These are phyloP conservation scores for Siniperca undulata DNA, from an alignment of 2,797 vertebrate species.

Conservation along the genomic window DNA sequence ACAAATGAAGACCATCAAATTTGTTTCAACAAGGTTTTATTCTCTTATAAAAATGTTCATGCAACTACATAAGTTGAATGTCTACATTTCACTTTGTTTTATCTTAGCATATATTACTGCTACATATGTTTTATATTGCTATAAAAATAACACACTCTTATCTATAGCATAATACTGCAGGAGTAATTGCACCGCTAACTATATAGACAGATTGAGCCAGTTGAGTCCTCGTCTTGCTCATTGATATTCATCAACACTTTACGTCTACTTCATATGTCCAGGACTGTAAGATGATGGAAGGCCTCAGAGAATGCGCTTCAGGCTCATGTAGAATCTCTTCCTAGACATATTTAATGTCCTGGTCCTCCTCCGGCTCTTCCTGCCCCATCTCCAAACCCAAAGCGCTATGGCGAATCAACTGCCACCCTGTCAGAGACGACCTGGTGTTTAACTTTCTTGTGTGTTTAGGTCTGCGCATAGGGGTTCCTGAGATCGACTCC, in stretches of 20 bases:
- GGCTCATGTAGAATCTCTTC: background rate
- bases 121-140: slow-evolving; percentile 46
- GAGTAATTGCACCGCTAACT: slow-evolving; percentile 70
- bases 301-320: background rate
- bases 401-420: slow-evolving; percentile 82
- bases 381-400: slow-evolving; percentile 75
- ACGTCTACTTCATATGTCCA: slow-evolving; percentile 7
- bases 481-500: slow-evolving; percentile 2
- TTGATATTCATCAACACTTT: slow-evolving; percentile 3
- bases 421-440: slow-evolving; percentile 72
- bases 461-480: slow-evolving; percentile 46
- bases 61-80: slow-evolving; percentile 18
- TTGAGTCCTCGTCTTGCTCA: slow-evolving; percentile 23
- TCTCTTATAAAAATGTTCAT: slow-evolving; percentile 58
- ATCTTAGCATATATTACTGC: slow-evolving; percentile 44
- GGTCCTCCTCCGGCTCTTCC: slow-evolving; percentile 63
- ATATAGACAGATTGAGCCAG: slow-evolving; percentile 32
- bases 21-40: slow-evolving; percentile 54
- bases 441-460: slow-evolving; percentile 34
- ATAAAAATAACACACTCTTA: slow-evolving; percentile 71
- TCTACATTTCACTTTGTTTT: slow-evolving; percentile 32
- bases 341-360: slow-evolving; percentile 75
- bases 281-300: background rate
- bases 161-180: slow-evolving; percentile 76
- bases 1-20: slow-evolving; percentile 18